A percentile compares a stretch with the other conserved stretches of the same genome.
These are phyloP conservation scores for Druon quercuslanigerum DNA, from an alignment of 1,140 invertebrate species.

Conservation along the genomic window DNA sequence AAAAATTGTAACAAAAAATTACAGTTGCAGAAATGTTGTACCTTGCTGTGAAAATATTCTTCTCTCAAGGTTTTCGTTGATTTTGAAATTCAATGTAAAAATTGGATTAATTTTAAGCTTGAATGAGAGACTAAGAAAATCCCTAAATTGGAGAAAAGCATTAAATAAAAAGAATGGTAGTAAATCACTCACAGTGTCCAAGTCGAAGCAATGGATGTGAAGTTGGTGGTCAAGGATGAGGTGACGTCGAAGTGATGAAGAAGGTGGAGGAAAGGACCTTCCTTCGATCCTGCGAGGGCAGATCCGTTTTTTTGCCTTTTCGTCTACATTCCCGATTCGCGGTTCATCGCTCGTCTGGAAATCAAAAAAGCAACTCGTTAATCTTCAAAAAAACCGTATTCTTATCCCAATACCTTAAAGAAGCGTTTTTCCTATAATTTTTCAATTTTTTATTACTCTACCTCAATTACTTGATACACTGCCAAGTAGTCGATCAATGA, in stretches of 20 bases:
- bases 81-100: too few species aligned
- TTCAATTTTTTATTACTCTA: too few species aligned
- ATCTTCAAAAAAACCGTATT: constrained; percentile 2
- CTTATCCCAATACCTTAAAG: not conserved
- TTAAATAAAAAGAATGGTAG: not conserved
- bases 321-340: constrained; percentile 64
- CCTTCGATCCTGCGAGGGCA: constrained; percentile 58
- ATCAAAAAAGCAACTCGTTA: constrained; percentile 37
- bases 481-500: too few species aligned
- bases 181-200: constrained; percentile 57
- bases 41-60: too few species aligned
- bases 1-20: too few species aligned
- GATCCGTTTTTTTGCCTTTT: constrained; percentile 52
- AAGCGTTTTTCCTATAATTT: not conserved
- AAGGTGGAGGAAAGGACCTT: constrained; percentile 56
- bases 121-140: too few species aligned
- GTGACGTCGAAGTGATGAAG: constrained; percentile 50
- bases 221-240: constrained; percentile 43
- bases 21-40: too few species aligned
- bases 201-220: constrained; percentile 40
- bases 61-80: too few species aligned
- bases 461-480: too few species aligned
- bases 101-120: too few species aligned
- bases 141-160: not conserved
- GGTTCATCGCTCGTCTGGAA: constrained; percentile 57